Evolutionary conservation across 1,140 invertebrate species (phyloP).

Genomic region (Pseudobourletiella spinata): DNA sequence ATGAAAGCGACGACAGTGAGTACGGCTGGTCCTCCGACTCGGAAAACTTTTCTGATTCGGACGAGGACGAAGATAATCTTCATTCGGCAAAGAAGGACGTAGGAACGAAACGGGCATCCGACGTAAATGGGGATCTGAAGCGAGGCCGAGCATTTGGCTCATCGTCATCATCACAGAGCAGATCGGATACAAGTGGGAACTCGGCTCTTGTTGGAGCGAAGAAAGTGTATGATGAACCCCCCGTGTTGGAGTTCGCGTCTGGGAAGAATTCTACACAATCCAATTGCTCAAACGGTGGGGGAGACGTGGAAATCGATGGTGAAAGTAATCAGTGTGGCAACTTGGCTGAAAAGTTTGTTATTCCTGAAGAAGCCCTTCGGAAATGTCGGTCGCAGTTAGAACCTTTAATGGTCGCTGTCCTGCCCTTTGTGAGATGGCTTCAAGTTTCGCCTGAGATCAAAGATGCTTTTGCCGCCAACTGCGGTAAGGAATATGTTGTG

Average conservation of each 20-base stretch:
- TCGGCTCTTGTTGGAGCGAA: neutral
- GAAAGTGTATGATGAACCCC: neutral
- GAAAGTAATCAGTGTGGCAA: neutral
- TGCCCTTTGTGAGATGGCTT: conserved; percentile 32
- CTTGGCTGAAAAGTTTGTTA: conserved; percentile 1
- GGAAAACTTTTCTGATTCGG: neutral
- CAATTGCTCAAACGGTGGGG: neutral
- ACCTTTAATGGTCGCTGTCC: conserved; percentile 22
- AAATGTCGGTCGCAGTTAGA: conserved; percentile 25
- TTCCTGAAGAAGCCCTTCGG: conserved; percentile 17
- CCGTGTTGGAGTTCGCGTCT: neutral
- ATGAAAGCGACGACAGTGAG: neutral
- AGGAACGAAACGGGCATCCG: neutral
- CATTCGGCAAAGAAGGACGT: neutral
- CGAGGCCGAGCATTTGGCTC: neutral
- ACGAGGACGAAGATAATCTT: neutral
- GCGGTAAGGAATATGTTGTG: conserved; percentile 25
- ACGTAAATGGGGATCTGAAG: neutral
- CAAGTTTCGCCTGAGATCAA: conserved; percentile 22
- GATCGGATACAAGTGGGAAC: neutral
- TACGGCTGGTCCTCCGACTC: neutral
- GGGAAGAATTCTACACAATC: neutral
- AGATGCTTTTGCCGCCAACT: conserved; percentile 27
- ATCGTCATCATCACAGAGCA: neutral
- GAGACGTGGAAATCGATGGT: neutral